phyloP scores from a whole-genome alignment of 2,113 vertebrate species.

The Pycnonotus jocosus region DNA sequence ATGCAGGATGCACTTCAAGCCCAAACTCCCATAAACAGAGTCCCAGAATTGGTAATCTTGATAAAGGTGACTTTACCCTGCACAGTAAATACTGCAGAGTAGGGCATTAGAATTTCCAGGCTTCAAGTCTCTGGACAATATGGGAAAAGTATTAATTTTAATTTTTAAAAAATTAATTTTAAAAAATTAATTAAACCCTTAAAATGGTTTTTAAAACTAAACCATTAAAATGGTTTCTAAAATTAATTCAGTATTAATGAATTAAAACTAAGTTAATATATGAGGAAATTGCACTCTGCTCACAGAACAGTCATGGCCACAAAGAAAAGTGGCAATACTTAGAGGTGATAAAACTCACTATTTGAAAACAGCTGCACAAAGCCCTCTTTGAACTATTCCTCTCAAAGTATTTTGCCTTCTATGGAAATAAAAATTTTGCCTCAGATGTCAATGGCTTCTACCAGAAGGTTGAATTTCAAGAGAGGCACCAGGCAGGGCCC shows the following conservation, averaged over 20 bases:
- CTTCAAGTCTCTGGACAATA: background rate
- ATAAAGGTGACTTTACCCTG: background rate
- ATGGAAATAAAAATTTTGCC: constrained; percentile 13
- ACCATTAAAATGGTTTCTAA: too few relatives aligned
- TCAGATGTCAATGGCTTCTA: background rate
- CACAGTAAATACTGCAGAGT: background rate
- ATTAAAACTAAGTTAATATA: background rate
- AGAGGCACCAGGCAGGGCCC: background rate
- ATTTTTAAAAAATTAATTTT: too few relatives aligned
- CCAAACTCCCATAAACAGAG: background rate
- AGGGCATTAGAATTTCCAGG: background rate
- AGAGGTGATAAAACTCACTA: background rate
- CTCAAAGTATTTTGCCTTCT: constrained; percentile 5
- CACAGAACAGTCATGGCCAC: background rate
- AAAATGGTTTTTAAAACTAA: too few relatives aligned
- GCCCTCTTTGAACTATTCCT: background rate
- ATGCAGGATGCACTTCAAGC: background rate
- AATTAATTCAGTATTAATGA: too few relatives aligned
- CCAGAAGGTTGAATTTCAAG: background rate
- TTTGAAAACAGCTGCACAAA: constrained; percentile 9
- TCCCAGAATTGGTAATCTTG: background rate
- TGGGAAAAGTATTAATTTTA: background rate
- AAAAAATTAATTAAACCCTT: too few relatives aligned
- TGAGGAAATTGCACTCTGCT: background rate
- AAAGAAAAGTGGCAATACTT: background rate